phyloP scores from a whole-genome alignment of 2,113 vertebrate species.

The Esox niger region DNA sequence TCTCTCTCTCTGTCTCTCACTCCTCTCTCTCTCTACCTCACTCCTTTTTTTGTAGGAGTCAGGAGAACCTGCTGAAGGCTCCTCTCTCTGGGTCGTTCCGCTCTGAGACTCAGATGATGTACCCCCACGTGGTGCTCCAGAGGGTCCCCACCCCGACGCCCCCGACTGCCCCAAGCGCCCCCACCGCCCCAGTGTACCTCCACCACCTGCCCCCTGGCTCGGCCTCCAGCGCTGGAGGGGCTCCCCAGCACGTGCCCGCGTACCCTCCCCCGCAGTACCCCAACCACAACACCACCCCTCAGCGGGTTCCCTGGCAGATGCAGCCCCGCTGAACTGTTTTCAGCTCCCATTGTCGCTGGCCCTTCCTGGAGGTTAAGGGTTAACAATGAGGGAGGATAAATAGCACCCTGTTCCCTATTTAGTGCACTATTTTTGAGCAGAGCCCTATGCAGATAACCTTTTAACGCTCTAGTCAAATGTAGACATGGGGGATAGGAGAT shows the following conservation, averaged over 20 bases:
- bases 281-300: constrained; percentile 54
- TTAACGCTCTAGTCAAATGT: no score
- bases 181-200: constrained; percentile 59
- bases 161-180: constrained; percentile 49
- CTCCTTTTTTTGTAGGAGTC: constrained; percentile 58
- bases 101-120: constrained; percentile 64
- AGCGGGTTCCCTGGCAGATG: constrained; percentile 64
- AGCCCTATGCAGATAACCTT: neutral
- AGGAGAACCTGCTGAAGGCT: constrained; percentile 71
- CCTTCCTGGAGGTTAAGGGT: constrained; percentile 9
- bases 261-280: constrained; percentile 46
- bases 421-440: constrained; percentile 7
- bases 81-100: constrained; percentile 65
- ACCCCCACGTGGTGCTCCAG: constrained; percentile 71
- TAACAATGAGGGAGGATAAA: neutral
- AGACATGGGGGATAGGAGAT: neutral
- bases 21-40: no score
- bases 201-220: constrained; percentile 50
- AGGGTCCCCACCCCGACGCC: constrained; percentile 68
- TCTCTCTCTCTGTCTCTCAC: no score
- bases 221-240: constrained; percentile 22
- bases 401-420: neutral
- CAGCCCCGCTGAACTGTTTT: neutral
- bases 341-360: neutral
- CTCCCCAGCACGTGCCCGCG: constrained; percentile 31